These are phyloP conservation scores for Pardosa pseudoannulata DNA, from an alignment of 2,888 invertebrate genomes.

Conservation along the genomic window DNA sequence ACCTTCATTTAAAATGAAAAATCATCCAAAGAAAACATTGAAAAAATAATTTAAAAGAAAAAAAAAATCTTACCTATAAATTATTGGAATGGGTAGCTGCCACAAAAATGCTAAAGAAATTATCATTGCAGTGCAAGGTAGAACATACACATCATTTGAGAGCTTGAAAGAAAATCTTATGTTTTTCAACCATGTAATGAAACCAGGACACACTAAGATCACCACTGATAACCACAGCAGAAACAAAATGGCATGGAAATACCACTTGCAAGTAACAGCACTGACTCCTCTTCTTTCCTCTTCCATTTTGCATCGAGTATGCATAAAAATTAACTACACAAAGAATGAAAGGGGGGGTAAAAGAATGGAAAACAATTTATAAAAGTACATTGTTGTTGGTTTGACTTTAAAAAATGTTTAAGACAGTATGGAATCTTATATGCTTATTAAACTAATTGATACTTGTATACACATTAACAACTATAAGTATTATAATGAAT, in stretches of 20 bases:
- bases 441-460: too few relatives aligned
- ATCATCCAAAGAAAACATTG: too few relatives aligned
- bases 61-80: constrained; percentile 39
- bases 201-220: constrained; percentile 30
- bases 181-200: constrained; percentile 51
- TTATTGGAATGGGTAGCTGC: constrained; percentile 41
- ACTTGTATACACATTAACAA: too few relatives aligned
- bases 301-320: constrained; percentile 42
- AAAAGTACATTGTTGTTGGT: too few relatives aligned
- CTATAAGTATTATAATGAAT: too few relatives aligned
- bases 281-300: constrained; percentile 51
- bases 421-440: too few relatives aligned
- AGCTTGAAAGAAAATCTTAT: constrained; percentile 27
- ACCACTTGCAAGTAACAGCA: constrained; percentile 40
- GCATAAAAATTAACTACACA: constrained; percentile 26
- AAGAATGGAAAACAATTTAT: too few relatives aligned
- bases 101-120: constrained; percentile 30
- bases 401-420: too few relatives aligned
- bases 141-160: constrained; percentile 38
- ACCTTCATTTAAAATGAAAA: too few relatives aligned
- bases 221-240: constrained; percentile 18
- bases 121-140: constrained; percentile 36
- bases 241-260: constrained; percentile 36
- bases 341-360: too few relatives aligned
- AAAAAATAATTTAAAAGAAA: too few relatives aligned